Conservation (phyloP, 2,797 vertebrate genomes). For the Rhabdomys pumilio region DNA sequence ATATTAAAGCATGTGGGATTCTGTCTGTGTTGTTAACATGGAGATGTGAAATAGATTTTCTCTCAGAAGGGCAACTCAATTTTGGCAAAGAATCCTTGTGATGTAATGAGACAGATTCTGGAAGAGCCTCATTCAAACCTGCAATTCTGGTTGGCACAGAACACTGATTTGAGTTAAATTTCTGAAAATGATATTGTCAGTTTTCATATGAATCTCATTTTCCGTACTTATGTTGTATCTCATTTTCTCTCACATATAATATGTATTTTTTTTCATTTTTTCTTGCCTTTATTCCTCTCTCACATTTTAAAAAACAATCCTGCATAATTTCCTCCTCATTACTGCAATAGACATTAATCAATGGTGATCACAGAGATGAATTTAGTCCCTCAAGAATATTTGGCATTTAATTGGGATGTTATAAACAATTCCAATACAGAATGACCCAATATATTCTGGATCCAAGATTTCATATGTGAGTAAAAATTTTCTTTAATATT, state of each 20-base stretch:
- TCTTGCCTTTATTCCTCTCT: not conserved
- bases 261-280: not conserved
- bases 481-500: not conserved
- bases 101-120: not conserved
- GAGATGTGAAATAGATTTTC: not conserved
- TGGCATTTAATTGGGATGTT: not conserved
- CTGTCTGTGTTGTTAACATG: not conserved
- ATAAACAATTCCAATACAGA: not conserved
- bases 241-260: not conserved
- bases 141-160: not conserved
- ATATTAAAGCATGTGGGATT: not conserved
- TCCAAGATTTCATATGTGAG: not conserved
- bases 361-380: not conserved
- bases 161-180: not conserved
- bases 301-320: not conserved
- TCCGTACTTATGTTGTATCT: not conserved
- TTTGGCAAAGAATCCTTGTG: not conserved
- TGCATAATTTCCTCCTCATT: not conserved
- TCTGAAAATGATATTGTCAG: not conserved
- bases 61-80: not conserved
- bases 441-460: not conserved
- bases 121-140: not conserved
- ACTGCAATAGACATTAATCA: not conserved
- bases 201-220: slow-evolving; percentile 27
- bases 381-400: not conserved